Percentiles rank a stretch among this genome's conserved stretches.
Evolutionary conservation across 2,113 vertebrate genomes (phyloP).

Genomic region (Cercopithecus mona): DNA sequence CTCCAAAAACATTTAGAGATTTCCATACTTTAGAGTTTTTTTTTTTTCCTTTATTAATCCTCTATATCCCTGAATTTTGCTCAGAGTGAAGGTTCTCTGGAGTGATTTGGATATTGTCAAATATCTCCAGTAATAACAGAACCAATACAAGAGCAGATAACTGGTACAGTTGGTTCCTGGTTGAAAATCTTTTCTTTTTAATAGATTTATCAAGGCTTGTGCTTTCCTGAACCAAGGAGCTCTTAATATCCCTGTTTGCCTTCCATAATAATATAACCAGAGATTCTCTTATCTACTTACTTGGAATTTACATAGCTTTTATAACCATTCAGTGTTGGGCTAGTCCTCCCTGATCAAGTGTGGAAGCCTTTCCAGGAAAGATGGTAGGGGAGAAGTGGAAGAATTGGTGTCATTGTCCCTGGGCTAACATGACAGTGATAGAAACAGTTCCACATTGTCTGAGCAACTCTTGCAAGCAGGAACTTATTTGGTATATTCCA

Average conservation of each 20-base stretch:
- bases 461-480: not conserved
- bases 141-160: constrained; percentile 65
- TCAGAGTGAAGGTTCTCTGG: constrained; percentile 76
- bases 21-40: constrained; percentile 79
- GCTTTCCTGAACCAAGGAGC: constrained; percentile 50
- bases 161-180: constrained; percentile 38
- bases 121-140: constrained; percentile 52
- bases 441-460: not conserved
- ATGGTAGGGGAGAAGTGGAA: not conserved
- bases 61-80: constrained; percentile 81
- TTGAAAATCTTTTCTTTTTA: constrained; percentile 70
- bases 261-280: constrained; percentile 48
- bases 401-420: not conserved
- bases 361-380: not conserved
- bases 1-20: constrained; percentile 82
- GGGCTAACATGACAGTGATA: not conserved
- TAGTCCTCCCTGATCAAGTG: not conserved
- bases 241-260: constrained; percentile 40
- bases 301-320: not conserved
- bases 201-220: constrained; percentile 63
- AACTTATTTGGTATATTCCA: not conserved
- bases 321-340: not conserved
- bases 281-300: not conserved
- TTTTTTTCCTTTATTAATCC: constrained; percentile 83
- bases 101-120: constrained; percentile 77